Conservation (phyloP, 2,797 vertebrate species). For the Rhinella marina region DNA sequence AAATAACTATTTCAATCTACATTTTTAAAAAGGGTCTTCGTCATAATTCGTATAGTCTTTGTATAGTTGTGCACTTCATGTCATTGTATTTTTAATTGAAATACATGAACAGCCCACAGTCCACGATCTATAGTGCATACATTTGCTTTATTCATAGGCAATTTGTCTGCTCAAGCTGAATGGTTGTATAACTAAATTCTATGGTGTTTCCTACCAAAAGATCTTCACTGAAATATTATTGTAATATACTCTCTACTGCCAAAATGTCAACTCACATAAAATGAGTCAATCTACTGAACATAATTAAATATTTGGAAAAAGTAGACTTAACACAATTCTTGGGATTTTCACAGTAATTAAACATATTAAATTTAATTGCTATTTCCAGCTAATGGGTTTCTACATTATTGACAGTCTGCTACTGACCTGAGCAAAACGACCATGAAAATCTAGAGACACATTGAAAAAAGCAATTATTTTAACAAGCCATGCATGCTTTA, state of each 20-base stretch:
- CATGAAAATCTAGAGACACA: constrained; percentile 51
- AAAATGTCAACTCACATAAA: constrained; percentile 60
- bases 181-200: constrained; percentile 1
- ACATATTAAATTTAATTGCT: constrained; percentile 59
- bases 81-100: neutral
- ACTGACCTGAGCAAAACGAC: constrained; percentile 52
- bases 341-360: constrained; percentile 57
- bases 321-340: constrained; percentile 51
- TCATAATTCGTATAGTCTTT: too few species aligned
- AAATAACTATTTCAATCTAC: too few species aligned
- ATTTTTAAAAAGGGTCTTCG: too few species aligned
- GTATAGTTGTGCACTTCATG: too few species aligned
- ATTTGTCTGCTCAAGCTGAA: neutral
- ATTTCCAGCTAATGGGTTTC: constrained; percentile 58
- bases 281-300: constrained; percentile 58
- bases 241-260: constrained; percentile 36
- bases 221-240: constrained; percentile 41
- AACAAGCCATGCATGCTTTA: constrained; percentile 58
- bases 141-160: neutral
- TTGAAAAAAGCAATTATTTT: constrained; percentile 61
- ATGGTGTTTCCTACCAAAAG: constrained; percentile 34
- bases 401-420: constrained; percentile 55
- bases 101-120: neutral
- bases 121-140: neutral
- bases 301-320: constrained; percentile 58